Conservation (phyloP, 2,113 vertebrate species). For the Caracal caracal region DNA sequence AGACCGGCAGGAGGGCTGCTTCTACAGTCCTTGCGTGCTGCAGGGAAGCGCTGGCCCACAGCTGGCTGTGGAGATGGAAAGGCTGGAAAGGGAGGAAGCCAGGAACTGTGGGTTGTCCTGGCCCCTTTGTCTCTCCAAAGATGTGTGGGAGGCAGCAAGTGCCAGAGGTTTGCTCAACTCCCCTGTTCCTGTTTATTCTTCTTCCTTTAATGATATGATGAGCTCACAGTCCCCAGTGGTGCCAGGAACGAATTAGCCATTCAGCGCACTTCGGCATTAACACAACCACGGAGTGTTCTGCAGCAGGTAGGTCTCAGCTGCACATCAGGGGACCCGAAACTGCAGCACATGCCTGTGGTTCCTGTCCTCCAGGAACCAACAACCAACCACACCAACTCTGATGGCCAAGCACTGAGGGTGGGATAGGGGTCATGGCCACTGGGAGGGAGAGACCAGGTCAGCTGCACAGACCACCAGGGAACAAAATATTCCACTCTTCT, state of each 20-base stretch:
- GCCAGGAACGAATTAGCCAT: conserved; percentile 47
- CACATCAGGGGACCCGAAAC: not conserved
- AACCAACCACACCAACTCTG: not conserved
- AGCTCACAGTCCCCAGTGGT: conserved; percentile 37
- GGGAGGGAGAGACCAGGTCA: not conserved
- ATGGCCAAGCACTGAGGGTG: not conserved
- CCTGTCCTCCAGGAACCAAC: not conserved
- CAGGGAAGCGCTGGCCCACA: not conserved
- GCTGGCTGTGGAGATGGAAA: not conserved
- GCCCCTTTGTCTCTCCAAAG: conserved; percentile 17
- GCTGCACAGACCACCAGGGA: not conserved
- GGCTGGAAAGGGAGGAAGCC: not conserved
- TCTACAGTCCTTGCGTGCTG: not conserved
- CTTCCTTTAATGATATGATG: conserved; percentile 34
- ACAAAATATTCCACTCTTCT: not conserved
- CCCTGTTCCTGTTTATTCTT: conserved; percentile 46
- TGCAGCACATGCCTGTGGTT: accelerated
- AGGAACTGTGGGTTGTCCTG: not conserved
- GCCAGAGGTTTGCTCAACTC: conserved; percentile 29
- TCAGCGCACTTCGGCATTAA: not conserved
- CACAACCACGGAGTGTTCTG: not conserved
- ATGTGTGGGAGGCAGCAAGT: conserved; percentile 6
- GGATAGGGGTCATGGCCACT: accelerated
- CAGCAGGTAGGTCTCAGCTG: not conserved
- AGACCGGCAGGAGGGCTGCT: not conserved